Conservation (phyloP, 2,888 invertebrate species). For the Xylophagus ater region DNA sequence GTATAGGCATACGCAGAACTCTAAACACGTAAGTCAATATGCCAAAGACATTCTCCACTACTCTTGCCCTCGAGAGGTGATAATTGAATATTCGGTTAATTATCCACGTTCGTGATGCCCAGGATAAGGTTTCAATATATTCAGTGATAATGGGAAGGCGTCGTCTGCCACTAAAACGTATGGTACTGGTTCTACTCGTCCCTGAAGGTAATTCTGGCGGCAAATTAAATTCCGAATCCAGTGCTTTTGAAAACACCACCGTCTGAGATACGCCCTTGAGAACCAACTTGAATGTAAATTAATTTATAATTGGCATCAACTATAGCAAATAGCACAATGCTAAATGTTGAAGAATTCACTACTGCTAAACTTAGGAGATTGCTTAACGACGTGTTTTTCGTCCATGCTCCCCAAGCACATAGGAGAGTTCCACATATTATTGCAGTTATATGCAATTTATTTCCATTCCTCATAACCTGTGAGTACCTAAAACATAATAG, state of each 20-base stretch:
- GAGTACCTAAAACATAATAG: slow-evolving; percentile 5
- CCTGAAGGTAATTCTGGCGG: slow-evolving; percentile 1
- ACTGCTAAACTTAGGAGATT: slow-evolving; percentile 22
- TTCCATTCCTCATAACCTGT: neutral
- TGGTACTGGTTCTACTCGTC: slow-evolving; percentile 4
- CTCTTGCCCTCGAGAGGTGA: slow-evolving; percentile 5
- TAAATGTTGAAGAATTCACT: slow-evolving; percentile 25
- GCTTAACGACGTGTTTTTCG: slow-evolving; percentile 26
- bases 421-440: neutral
- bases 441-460: neutral
- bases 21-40: slow-evolving; percentile 5
- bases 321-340: slow-evolving; percentile 20
- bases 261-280: slow-evolving; percentile 5
- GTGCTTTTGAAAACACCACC: slow-evolving; percentile 2
- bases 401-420: slow-evolving; percentile 16
- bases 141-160: slow-evolving; percentile 4
- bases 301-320: slow-evolving; percentile 24
- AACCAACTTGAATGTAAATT: slow-evolving; percentile 11
- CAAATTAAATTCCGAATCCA: neutral
- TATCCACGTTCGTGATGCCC: slow-evolving; percentile 4
- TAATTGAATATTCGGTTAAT: too few relatives aligned
- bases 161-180: slow-evolving; percentile 10
- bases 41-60: slow-evolving; percentile 8
- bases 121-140: slow-evolving; percentile 6
- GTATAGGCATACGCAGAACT: slow-evolving; percentile 3